These are phyloP conservation scores for Agrilus planipennis DNA, from an alignment of 1,140 invertebrate genomes.

Conservation along the genomic window DNA sequence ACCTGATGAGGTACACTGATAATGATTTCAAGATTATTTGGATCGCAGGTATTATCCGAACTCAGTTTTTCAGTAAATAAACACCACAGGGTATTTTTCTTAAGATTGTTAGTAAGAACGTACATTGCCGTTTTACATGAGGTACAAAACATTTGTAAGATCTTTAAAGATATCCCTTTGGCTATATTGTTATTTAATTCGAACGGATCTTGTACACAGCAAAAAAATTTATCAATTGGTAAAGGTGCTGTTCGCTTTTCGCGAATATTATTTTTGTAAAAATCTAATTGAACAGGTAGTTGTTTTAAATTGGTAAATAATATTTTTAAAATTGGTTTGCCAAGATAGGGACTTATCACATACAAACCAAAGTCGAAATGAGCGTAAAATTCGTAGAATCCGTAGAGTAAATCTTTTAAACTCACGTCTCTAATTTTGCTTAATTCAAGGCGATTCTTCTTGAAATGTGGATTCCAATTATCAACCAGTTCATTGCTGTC, in stretches of 20 bases:
- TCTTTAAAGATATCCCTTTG: slow-evolving; percentile 22
- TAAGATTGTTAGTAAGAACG: too few species aligned
- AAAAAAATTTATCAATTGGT: slow-evolving; percentile 34
- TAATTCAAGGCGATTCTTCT: slow-evolving; percentile 13
- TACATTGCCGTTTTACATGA: slow-evolving; percentile 14
- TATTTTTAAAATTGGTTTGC: slow-evolving; percentile 31
- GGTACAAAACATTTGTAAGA: slow-evolving; percentile 17
- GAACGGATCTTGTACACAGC: slow-evolving; percentile 51
- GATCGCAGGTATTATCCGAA: too few species aligned
- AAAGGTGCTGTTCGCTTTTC: slow-evolving; percentile 23
- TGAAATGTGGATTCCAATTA: slow-evolving; percentile 41
- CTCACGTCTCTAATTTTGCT: slow-evolving; percentile 8
- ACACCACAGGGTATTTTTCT: too few species aligned
- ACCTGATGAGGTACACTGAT: too few species aligned
- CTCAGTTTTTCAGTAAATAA: too few species aligned
- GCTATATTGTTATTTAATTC: slow-evolving; percentile 44
- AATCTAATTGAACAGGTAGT: slow-evolving; percentile 30
- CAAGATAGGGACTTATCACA: slow-evolving; percentile 43
- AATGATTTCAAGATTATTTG: too few species aligned
- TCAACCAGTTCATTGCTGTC: slow-evolving; percentile 24
- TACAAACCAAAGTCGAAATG: slow-evolving; percentile 38
- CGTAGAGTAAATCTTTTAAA: slow-evolving; percentile 38
- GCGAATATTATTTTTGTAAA: slow-evolving; percentile 36
- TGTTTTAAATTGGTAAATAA: slow-evolving; percentile 32
- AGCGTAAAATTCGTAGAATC: slow-evolving; percentile 48